A percentile compares a stretch with the other conserved stretches of the same genome.
Conservation (phyloP, 2,113 vertebrate species). For the Phalacrocorax brasilianus region DNA sequence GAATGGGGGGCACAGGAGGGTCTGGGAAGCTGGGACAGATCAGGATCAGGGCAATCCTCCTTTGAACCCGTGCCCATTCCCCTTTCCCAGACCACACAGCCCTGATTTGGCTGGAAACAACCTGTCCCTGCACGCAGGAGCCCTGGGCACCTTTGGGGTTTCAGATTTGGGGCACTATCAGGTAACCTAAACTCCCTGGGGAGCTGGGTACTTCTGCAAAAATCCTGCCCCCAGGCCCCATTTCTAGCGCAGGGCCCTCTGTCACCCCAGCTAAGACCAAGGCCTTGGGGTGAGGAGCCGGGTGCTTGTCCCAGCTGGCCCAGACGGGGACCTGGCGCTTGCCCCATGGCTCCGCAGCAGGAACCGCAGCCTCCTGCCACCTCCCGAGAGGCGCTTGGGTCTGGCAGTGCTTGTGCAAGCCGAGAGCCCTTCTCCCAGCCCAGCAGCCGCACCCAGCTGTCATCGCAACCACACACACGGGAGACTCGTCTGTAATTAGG, state of each 20-base stretch:
- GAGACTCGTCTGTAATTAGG: neutral
- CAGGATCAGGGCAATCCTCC: neutral
- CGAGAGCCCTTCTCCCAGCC: neutral
- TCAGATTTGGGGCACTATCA: accelerated
- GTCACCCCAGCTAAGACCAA: neutral
- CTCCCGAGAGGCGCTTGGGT: neutral
- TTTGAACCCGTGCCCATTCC: neutral
- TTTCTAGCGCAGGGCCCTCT: neutral
- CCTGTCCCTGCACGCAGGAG: accelerated
- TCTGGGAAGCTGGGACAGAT: neutral
- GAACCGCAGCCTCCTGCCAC: neutral
- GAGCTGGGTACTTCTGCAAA: neutral
- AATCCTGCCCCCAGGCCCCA: neutral
- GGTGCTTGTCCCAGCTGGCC: neutral
- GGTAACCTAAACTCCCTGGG: neutral
- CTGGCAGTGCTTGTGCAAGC: neutral
- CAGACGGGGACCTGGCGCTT: neutral
- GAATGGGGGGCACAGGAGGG: neutral
- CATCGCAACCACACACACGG: neutral
- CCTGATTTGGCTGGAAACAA: neutral
- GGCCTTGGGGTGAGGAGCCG: neutral
- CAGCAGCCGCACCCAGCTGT: neutral
- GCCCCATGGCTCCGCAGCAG: neutral
- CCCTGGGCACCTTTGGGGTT: neutral
- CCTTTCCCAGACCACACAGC: neutral